These are phyloP conservation scores for Amphibalanus amphitrite DNA, from an alignment of 1,140 invertebrate species.

Conservation along the genomic window DNA sequence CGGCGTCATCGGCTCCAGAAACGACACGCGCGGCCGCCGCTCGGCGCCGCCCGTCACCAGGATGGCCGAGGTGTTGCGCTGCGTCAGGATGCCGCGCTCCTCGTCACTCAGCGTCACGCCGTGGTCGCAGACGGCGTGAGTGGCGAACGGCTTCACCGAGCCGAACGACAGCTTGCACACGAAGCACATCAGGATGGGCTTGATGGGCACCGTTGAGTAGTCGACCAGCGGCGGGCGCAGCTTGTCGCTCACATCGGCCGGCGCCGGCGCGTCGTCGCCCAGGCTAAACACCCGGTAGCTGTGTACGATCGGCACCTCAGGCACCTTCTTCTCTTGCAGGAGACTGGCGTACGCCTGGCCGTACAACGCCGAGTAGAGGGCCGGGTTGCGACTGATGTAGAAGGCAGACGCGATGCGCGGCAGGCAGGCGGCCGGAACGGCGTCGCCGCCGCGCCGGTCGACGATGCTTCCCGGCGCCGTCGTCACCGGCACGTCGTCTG, in stretches of 20 bases:
- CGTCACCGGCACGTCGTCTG: slow-evolving; percentile 33
- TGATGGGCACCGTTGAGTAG: slow-evolving; percentile 33
- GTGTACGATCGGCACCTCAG: not conserved
- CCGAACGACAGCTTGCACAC: not conserved
- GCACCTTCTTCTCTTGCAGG: not conserved
- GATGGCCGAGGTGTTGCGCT: slow-evolving; percentile 81
- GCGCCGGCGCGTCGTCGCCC: not conserved
- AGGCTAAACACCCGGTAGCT: not conserved
- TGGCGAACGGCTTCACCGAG: not conserved
- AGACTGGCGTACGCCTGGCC: not conserved
- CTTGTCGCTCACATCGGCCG: slow-evolving; percentile 25
- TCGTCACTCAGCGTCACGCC: not conserved
- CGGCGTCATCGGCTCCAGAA: slow-evolving; percentile 65
- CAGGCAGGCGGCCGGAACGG: slow-evolving; percentile 38
- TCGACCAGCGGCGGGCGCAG: slow-evolving; percentile 25
- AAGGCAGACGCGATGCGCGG: not conserved
- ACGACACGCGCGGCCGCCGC: slow-evolving; percentile 73
- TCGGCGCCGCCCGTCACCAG: slow-evolving; percentile 84
- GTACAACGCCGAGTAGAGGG: not conserved
- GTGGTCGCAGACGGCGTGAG: not conserved
- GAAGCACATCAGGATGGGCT: not conserved
- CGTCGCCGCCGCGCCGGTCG: too few species aligned
- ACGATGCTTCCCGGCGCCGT: not conserved
- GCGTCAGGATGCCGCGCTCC: slow-evolving; percentile 18
- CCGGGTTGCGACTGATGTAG: not conserved